phyloP scores from a whole-genome alignment of 2,888 invertebrate genomes.

The Philereme vetulata region DNA sequence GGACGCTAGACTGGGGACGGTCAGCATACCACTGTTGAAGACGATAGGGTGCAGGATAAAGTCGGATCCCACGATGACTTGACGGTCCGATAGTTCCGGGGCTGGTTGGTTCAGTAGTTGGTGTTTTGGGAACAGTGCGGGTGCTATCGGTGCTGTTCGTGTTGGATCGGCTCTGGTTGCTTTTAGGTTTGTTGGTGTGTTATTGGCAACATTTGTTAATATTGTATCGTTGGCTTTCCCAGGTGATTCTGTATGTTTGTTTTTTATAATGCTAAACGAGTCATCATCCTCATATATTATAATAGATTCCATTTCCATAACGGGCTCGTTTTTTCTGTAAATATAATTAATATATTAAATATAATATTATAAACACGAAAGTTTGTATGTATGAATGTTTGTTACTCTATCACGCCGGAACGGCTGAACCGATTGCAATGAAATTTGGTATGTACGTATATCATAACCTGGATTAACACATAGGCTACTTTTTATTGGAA shows the following conservation, averaged over 20 bases:
- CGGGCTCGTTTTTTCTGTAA: slow-evolving; percentile 18
- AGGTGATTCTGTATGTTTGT: not conserved
- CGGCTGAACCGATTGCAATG: too few species aligned
- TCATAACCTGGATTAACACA: too few species aligned
- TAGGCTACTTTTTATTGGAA: too few species aligned
- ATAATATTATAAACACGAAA: too few species aligned
- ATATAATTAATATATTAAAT: too few species aligned
- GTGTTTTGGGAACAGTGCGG: too few species aligned
- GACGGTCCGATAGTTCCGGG: not conserved
- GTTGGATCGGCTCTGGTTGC: not conserved
- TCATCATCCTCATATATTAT: slow-evolving; percentile 26
- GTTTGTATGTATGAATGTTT: too few species aligned
- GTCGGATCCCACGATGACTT: not conserved
- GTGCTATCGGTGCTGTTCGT: too few species aligned
- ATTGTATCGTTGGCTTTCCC: not conserved
- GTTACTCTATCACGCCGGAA: too few species aligned
- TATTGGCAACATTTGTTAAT: not conserved
- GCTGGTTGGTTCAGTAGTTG: not conserved
- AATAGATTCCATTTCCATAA: slow-evolving; percentile 19
- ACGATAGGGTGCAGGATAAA: slow-evolving; percentile 33
- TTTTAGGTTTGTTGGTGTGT: not conserved
- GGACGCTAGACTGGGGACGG: slow-evolving; percentile 24
- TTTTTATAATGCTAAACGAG: slow-evolving; percentile 15
- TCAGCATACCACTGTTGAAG: slow-evolving; percentile 4
- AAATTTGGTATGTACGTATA: too few species aligned